Percentiles rank a stretch among this genome's conserved stretches.
These are phyloP conservation scores for Vireo griseus DNA, from an alignment of 2,797 vertebrate genomes.

Conservation along the genomic window DNA sequence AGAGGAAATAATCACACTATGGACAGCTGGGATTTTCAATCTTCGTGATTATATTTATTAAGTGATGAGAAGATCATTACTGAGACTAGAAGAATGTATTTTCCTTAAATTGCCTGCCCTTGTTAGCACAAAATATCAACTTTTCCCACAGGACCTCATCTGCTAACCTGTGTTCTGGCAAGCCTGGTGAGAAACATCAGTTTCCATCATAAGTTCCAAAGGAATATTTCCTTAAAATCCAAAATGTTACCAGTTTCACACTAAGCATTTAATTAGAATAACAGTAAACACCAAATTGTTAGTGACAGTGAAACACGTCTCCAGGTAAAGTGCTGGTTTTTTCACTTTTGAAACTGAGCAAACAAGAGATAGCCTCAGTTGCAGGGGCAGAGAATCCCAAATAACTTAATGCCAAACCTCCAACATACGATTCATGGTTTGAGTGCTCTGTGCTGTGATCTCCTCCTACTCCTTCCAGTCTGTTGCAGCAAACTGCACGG, in stretches of 20 bases:
- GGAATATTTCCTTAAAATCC: neutral
- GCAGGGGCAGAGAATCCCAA: neutral
- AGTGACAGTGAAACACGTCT: neutral
- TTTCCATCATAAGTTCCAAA: neutral
- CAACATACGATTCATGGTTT: neutral
- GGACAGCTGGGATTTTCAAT: neutral
- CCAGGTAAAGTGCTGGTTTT: neutral
- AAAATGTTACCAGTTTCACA: neutral
- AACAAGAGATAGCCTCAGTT: neutral
- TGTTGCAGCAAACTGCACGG: neutral
- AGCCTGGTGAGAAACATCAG: neutral
- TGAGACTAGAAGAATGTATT: neutral
- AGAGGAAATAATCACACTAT: neutral
- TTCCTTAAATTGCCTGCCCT: neutral
- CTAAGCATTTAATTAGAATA: neutral
- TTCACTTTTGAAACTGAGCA: neutral
- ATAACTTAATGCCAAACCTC: neutral
- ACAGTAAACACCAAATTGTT: neutral
- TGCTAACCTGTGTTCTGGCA: neutral
- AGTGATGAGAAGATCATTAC: neutral
- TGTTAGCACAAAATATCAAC: neutral
- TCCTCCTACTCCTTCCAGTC: slow-evolving; percentile 58
- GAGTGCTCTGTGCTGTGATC: neutral
- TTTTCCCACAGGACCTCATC: neutral
- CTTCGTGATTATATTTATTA: neutral